phyloP scores from a whole-genome alignment of 1,140 invertebrate species.

The Zophobas morio region DNA sequence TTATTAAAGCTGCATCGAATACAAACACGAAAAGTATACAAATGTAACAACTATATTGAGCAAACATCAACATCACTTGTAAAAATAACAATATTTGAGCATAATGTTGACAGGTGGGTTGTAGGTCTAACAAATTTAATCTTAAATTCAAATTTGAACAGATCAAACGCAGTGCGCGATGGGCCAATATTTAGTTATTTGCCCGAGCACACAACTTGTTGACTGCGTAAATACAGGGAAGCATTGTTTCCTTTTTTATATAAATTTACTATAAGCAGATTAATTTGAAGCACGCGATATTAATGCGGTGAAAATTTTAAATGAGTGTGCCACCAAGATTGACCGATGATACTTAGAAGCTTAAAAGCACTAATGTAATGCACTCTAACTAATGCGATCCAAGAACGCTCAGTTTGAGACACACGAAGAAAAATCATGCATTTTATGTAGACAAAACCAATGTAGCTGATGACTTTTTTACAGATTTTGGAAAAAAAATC shows the following conservation, averaged over 20 bases:
- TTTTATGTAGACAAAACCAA: no score
- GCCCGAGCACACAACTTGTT: conserved; percentile 66
- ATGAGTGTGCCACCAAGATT: no score
- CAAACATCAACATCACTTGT: conserved; percentile 59
- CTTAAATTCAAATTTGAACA: conserved; percentile 68
- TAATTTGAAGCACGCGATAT: conserved; percentile 41
- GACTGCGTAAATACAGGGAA: conserved; percentile 64
- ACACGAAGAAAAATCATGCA: no score
- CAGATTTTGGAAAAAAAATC: no score
- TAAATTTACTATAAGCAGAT: conserved; percentile 52
- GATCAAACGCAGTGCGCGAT: conserved; percentile 65
- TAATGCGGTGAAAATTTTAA: conserved; percentile 5
- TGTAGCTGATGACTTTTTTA: no score
- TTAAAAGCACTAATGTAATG: no score
- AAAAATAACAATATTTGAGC: conserved; percentile 66
- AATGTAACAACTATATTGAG: conserved; percentile 52
- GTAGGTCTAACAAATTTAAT: conserved; percentile 67
- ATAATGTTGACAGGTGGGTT: conserved; percentile 65
- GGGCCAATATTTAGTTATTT: conserved; percentile 67
- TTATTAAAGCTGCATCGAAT: conserved; percentile 42
- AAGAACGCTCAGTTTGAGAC: no score
- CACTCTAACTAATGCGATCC: no score
- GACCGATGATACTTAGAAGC: no score
- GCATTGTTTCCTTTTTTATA: conserved; percentile 64
- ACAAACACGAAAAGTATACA: conserved; percentile 39